Conservation (phyloP, 2,888 invertebrate genomes). For the Leptothorax acervorum region DNA sequence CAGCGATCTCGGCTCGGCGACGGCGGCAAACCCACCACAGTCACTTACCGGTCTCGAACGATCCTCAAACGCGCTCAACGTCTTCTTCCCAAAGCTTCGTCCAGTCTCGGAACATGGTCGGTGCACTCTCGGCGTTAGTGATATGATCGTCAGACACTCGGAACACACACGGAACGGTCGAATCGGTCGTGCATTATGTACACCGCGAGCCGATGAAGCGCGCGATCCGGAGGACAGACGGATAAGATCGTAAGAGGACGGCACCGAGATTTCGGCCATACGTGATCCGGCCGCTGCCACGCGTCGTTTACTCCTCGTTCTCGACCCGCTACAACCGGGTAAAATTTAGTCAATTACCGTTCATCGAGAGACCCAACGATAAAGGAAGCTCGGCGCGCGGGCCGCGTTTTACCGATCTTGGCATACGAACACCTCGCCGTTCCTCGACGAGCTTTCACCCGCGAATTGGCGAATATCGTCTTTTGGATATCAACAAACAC, state of each 20-base stretch:
- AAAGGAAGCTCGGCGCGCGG: slow-evolving; percentile 44
- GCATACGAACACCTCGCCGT: slow-evolving; percentile 34
- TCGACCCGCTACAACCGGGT: slow-evolving; percentile 61
- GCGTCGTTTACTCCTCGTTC: slow-evolving; percentile 58
- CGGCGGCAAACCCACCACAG: slow-evolving; percentile 85
- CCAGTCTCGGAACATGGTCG: slow-evolving; percentile 79
- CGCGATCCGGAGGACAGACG: slow-evolving; percentile 53
- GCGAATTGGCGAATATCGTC: slow-evolving; percentile 39
- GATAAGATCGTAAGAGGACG: slow-evolving; percentile 40
- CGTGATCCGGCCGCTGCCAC: slow-evolving; percentile 72
- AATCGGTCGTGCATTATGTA: slow-evolving; percentile 44
- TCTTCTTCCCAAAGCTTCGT: slow-evolving; percentile 81
- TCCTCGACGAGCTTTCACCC: slow-evolving; percentile 45
- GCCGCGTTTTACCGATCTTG: slow-evolving; percentile 61
- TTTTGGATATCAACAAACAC: background rate
- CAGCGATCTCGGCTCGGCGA: slow-evolving; percentile 86
- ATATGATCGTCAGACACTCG: slow-evolving; percentile 67
- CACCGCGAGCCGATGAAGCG: slow-evolving; percentile 60
- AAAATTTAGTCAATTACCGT: slow-evolving; percentile 80
- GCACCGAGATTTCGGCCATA: slow-evolving; percentile 61
- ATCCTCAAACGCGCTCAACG: slow-evolving; percentile 84
- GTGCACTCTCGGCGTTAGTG: slow-evolving; percentile 63
- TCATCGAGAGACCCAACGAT: slow-evolving; percentile 63
- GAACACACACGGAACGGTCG: slow-evolving; percentile 55
- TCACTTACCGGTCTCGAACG: slow-evolving; percentile 83